Evolutionary conservation across 2,113 vertebrate species (phyloP).

Genomic region (Brachypteracias leptosomus): DNA sequence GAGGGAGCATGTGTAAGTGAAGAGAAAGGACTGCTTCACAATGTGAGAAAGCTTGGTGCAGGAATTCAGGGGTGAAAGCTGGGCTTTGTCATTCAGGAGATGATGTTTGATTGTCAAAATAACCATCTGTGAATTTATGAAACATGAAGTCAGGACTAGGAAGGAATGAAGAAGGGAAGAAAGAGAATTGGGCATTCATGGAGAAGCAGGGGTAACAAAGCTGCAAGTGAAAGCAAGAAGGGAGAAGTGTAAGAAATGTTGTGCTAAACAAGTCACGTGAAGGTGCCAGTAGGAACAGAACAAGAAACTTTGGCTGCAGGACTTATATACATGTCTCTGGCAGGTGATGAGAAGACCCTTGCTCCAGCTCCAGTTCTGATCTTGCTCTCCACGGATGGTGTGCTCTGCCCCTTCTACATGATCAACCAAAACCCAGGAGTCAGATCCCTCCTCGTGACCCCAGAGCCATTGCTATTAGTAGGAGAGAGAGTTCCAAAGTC

Average conservation of each 20-base stretch:
- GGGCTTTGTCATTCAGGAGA: neutral
- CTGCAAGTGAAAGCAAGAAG: neutral
- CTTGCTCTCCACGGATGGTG: constrained; percentile 91
- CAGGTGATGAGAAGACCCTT: constrained; percentile 89
- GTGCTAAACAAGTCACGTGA: neutral
- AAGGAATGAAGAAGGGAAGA: neutral
- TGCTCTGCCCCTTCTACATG: constrained; percentile 93
- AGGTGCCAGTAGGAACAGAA: neutral
- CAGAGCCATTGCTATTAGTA: constrained; percentile 64
- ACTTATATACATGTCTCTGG: neutral
- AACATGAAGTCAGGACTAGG: neutral
- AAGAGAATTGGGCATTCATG: neutral
- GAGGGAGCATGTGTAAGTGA: neutral
- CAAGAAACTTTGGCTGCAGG: neutral
- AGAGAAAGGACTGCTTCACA: neutral
- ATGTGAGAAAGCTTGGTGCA: neutral
- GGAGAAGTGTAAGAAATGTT: neutral
- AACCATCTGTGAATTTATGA: neutral
- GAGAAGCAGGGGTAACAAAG: neutral
- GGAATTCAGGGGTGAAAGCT: neutral
- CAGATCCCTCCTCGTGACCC: constrained; percentile 74
- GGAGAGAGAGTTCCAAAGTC: constrained; percentile 83
- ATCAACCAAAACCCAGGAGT: constrained; percentile 87
- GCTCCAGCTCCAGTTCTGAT: constrained; percentile 87
- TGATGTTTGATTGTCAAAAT: neutral